phyloP scores from a whole-genome alignment of 2,888 invertebrate species.

The Uropetala carovei region DNA sequence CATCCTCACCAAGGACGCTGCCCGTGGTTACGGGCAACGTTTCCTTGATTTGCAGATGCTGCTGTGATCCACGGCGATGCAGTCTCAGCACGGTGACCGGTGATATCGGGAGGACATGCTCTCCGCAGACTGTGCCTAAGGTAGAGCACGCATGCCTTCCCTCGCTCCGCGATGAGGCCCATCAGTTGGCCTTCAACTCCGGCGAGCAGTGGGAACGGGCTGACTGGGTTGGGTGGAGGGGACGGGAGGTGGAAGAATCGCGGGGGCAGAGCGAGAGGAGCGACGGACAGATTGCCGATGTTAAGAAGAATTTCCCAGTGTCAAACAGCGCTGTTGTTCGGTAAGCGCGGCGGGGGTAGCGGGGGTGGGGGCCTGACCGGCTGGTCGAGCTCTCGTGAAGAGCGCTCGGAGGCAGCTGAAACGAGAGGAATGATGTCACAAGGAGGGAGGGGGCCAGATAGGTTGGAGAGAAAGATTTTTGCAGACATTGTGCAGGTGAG shows the following conservation, averaged over 20 bases:
- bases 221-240: constrained; percentile 6
- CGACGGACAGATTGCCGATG: constrained; percentile 76
- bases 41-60: constrained; percentile 4
- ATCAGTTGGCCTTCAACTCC: constrained; percentile 78
- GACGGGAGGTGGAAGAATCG: neutral
- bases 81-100: neutral
- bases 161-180: constrained; percentile 78
- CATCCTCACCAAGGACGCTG: constrained; percentile 27
- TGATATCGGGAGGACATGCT: constrained; percentile 66
- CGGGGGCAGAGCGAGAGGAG: constrained; percentile 63
- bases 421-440: constrained; percentile 69
- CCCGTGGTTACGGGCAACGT: neutral
- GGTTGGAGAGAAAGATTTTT: neutral
- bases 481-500: neutral
- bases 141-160: constrained; percentile 83
- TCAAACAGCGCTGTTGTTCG: constrained; percentile 88
- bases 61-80: neutral
- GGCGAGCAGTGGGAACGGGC: constrained; percentile 75
- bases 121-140: constrained; percentile 80
- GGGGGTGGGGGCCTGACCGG: constrained; percentile 75
- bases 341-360: constrained; percentile 85
- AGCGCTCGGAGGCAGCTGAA: constrained; percentile 91
- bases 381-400: constrained; percentile 78
- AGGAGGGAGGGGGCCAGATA: neutral
- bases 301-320: constrained; percentile 83